phyloP scores from a whole-genome alignment of 2,113 vertebrate genomes.

The Hypomesus transpacificus region DNA sequence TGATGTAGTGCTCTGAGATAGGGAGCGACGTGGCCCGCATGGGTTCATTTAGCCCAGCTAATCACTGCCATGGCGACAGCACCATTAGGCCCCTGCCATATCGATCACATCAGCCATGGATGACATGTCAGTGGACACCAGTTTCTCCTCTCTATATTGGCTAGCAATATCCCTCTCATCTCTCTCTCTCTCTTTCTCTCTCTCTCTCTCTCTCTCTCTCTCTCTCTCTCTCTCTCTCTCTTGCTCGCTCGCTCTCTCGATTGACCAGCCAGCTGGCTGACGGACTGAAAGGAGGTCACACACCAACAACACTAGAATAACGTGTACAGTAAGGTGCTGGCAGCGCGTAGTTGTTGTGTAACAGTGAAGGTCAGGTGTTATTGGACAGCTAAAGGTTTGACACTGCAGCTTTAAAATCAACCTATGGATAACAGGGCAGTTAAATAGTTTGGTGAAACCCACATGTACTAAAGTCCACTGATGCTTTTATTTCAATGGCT shows the following conservation, averaged over 20 bases:
- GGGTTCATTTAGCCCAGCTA: constrained; percentile 53
- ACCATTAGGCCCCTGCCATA: constrained; percentile 45
- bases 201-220: constrained; percentile 33
- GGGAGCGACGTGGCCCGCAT: constrained; percentile 37
- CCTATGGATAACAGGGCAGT: no score
- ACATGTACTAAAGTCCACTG: no score
- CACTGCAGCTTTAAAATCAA: no score
- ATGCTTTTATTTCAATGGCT: no score
- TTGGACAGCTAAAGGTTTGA: not conserved
- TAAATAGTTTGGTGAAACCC: no score
- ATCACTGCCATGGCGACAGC: constrained; percentile 41
- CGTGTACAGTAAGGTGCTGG: not conserved
- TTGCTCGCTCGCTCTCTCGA: constrained; percentile 30
- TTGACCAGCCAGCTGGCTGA: constrained; percentile 23
- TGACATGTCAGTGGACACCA: constrained; percentile 39
- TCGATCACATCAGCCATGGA: constrained; percentile 44
- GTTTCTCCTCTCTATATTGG: not conserved
- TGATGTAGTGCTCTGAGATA: constrained; percentile 41
- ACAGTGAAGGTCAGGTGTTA: constrained; percentile 1
- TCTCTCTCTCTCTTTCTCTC: not conserved
- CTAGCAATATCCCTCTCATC: not conserved
- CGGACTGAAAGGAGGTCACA: constrained; percentile 39
- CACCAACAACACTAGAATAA: not conserved
- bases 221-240: constrained; percentile 12
- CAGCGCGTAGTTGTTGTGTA: no score